Evolutionary conservation across 2,888 invertebrate species (phyloP), one percentile per base, ranked within the genome.

Genomic region (Vesta saturnalis): DNA sequence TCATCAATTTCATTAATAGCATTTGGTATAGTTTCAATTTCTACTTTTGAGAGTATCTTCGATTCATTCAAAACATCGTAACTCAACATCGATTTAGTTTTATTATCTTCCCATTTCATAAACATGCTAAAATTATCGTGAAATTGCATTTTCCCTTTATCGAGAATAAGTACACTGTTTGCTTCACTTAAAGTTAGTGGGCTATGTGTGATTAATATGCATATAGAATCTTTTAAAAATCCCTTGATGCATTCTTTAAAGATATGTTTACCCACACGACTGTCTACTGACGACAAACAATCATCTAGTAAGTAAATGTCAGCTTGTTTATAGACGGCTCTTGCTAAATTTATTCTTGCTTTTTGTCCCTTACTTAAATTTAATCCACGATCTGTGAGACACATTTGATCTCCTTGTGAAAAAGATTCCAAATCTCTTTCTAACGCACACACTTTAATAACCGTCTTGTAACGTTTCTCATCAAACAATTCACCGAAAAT

Each of bases 341-440:
- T 85, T 0, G 92, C 92, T 56, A 94, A 84, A 80, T 91, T 92
- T 35, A 95, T 89, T 70, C 94, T 86, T 0, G 94, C 92, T 79
- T 89, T 89, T 82, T 94, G 94, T 14, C 94, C 94, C 10, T 94
- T 94, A 19, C 92, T 93, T 10, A 95, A 83, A 14, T 90, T 90
- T 0, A 91, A 88, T 10, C 94, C 94, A 46, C 92, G 87, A 77
- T 94, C 94, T 3, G 94, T 94, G 1, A 94, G 91, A 59, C 91
- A 80, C 0, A 92, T 92, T 74, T 87, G 83, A 78, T 94, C 94
- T 10, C 92, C 91, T 71, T 89, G 86, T 0, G 91, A 89, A 76
- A 94, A 88, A 71, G 89, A 87, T 70, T 88, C 86, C 73, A 94
- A 88, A 81, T 94, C 94, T 74, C 85, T 86, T 55, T 82, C 78